Evolutionary conservation across 2,797 vertebrate species (phyloP), one percentile per base, ranked within the genome.

Genomic region (Molossus alvarezi): DNA sequence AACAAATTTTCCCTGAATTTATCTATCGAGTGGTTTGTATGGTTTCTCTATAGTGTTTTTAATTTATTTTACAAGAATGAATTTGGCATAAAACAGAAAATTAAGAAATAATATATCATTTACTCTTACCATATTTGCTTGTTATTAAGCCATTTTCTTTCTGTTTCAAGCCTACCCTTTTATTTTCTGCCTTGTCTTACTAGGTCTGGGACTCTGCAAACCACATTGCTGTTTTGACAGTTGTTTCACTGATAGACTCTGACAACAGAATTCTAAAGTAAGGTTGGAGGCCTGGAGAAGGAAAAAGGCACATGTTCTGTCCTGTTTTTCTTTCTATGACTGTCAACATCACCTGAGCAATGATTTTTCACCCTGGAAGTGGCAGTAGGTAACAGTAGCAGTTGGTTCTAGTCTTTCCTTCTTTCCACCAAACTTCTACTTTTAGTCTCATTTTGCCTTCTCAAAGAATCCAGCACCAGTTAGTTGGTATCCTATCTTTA

Each of bases 61-160:
- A n/a, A 75, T 83, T 95, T 29, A 93, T 90, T 94, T 88, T 96
- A 21, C 27, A 90, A 72, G 57, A 62, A 51, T 90, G 4, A 80
- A 33, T 81, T 86, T 73, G 73, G 12, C 69, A 72, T 92, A 75
- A 72, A 91, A 84, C 69, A 72, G 73, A 79, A 23, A 94, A 81
- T 80, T 93, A 84, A 86, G 41, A 87, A 65, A 60, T 86, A 87
- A 93, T 69, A 58, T 76, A 94, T 77, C 91, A 88, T 88, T 58
- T 84, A 57, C 33, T 96, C 97, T 95, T 37, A 64, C 73, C 3
- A 18, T 72, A 90, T 91, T 53, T 90, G 27, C 25, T 93, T 58
- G 9, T 75, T 62, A 75, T 67, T 84, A 95, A 93, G 41, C 12
- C 25, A 87, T 80, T 91, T 89, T 91, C 17, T 94, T 69, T 77